These are phyloP conservation scores for Scrobipalpa atriplicella DNA, from an alignment of 2,888 invertebrate species.

Conservation along the genomic window DNA sequence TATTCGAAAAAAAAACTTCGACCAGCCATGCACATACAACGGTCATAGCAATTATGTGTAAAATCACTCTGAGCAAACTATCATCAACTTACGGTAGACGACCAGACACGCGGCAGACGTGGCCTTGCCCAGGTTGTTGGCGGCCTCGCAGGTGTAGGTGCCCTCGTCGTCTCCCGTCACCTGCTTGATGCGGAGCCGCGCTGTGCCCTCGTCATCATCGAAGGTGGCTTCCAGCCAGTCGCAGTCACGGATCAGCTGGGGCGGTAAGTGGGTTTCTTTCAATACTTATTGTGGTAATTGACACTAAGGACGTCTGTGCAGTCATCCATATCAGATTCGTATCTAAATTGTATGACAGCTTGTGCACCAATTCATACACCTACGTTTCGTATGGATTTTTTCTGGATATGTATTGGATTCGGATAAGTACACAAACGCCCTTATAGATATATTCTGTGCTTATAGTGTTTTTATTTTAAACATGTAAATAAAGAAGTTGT, in stretches of 20 bases:
- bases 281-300: too few species aligned
- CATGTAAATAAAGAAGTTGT: too few species aligned
- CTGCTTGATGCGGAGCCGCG: constrained; percentile 87
- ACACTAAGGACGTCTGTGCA: too few species aligned
- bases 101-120: constrained; percentile 92
- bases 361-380: too few species aligned
- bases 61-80: neutral
- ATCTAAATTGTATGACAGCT: neutral
- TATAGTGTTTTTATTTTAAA: too few species aligned
- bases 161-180: constrained; percentile 95
- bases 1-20: too few species aligned
- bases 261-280: neutral
- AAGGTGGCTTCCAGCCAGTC: constrained; percentile 86
- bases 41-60: too few species aligned
- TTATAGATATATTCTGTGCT: too few species aligned
- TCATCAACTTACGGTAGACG: constrained; percentile 86
- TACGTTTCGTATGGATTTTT: too few species aligned
- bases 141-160: constrained; percentile 92
- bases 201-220: constrained; percentile 88
- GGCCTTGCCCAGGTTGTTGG: constrained; percentile 91
- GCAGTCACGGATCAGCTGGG: constrained; percentile 84
- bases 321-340: neutral
- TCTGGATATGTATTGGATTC: too few species aligned
- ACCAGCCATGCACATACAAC: too few species aligned
- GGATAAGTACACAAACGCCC: too few species aligned